Evolutionary conservation across 2,797 vertebrate genomes (phyloP).

Genomic region (Linurgus olivaceus): DNA sequence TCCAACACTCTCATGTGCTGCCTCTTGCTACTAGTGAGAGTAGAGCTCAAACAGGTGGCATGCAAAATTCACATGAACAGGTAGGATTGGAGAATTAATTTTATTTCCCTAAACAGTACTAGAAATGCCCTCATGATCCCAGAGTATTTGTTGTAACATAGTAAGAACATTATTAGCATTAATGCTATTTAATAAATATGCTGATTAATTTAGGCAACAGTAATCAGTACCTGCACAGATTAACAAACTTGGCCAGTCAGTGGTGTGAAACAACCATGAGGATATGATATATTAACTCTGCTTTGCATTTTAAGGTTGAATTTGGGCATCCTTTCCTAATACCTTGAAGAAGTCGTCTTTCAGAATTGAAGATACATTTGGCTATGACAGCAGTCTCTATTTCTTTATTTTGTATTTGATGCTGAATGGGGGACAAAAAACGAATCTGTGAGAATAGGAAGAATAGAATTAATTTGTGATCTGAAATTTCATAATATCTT

Average conservation of each 20-base stretch:
- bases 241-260: not conserved
- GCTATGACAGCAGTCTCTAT: not conserved
- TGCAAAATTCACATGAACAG: rapidly evolving
- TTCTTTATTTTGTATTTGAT: not conserved
- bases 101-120: not conserved
- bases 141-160: not conserved
- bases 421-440: not conserved
- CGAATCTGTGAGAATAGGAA: not conserved
- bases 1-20: not conserved
- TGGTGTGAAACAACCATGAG: not conserved
- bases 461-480: not conserved
- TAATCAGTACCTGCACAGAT: not conserved
- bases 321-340: not conserved
- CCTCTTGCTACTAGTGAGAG: not conserved
- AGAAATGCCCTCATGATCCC: not conserved
- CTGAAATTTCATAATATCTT: not conserved
- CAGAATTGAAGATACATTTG: not conserved
- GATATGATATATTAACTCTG: not conserved
- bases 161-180: not conserved
- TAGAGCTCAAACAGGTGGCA: not conserved
- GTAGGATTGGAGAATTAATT: not conserved
- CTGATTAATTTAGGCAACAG: not conserved
- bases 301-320: not conserved
- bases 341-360: not conserved
- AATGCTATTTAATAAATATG: not conserved